Conservation (phyloP, 2,888 invertebrate genomes). For the Apomyelois bistriatella region DNA sequence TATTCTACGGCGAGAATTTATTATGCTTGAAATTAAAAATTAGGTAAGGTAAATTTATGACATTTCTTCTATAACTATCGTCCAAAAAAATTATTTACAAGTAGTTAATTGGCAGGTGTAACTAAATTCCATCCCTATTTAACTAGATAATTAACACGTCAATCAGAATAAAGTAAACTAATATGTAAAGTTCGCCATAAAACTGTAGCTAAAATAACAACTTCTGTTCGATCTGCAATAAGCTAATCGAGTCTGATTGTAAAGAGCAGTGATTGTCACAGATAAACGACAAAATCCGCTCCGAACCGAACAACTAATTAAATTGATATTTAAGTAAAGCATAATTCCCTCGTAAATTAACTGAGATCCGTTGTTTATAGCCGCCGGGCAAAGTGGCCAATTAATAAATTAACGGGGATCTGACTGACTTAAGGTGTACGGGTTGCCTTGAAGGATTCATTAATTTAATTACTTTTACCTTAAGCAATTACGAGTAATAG, state of each 20-base stretch:
- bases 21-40: too few relatives aligned
- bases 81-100: too few relatives aligned
- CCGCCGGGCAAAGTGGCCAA: slow-evolving; percentile 67
- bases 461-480: slow-evolving; percentile 65
- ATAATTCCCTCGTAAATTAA: slow-evolving; percentile 79
- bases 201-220: not conserved
- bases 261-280: slow-evolving; percentile 56
- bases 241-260: slow-evolving; percentile 9
- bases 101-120: too few relatives aligned
- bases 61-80: too few relatives aligned
- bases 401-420: slow-evolving; percentile 77
- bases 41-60: too few relatives aligned
- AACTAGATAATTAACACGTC: too few relatives aligned
- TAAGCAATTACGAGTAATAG: slow-evolving; percentile 26
- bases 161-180: too few relatives aligned
- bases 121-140: too few relatives aligned
- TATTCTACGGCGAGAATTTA: too few relatives aligned
- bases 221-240: not conserved
- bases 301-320: slow-evolving; percentile 72
- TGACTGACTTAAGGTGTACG: slow-evolving; percentile 67
- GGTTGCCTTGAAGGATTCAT: slow-evolving; percentile 63
- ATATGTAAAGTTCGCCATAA: too few relatives aligned
- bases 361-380: slow-evolving; percentile 77
- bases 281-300: slow-evolving; percentile 64
- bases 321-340: slow-evolving; percentile 80